These are phyloP conservation scores for Acanthopagrus latus DNA, from an alignment of 2,797 vertebrate species.

Conservation along the genomic window DNA sequence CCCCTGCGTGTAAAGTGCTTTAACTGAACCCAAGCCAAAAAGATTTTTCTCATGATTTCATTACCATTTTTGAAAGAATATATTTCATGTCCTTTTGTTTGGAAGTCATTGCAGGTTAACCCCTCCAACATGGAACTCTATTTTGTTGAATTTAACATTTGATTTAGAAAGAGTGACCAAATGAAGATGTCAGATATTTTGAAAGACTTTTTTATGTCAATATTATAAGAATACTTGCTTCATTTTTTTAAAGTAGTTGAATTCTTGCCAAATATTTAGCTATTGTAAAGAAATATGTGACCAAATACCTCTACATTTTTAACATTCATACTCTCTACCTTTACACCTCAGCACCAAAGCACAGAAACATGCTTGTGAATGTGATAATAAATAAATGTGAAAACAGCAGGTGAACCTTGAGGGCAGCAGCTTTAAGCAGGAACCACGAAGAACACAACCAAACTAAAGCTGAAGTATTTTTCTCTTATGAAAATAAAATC, in stretches of 20 bases:
- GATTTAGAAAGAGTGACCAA: conserved; percentile 78
- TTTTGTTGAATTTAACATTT: conserved; percentile 73
- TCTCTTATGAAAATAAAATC: neutral
- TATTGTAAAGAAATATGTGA: conserved; percentile 72
- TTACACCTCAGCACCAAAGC: conserved; percentile 78
- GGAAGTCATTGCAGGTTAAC: conserved; percentile 43
- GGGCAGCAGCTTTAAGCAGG: conserved; percentile 44
- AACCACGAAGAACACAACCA: conserved; percentile 44
- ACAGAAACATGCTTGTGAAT: conserved; percentile 64
- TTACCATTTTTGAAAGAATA: conserved; percentile 33
- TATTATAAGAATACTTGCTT: conserved; percentile 63
- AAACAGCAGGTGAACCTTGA: conserved; percentile 67
- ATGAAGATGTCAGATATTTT: conserved; percentile 86
- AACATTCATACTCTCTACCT: conserved; percentile 76
- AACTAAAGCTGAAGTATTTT: neutral
- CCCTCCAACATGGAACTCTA: conserved; percentile 58
- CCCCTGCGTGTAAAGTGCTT: conserved; percentile 73
- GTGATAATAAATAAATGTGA: conserved; percentile 47
- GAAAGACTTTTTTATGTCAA: conserved; percentile 80
- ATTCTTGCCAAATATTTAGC: conserved; percentile 83
- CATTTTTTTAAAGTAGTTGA: conserved; percentile 71
- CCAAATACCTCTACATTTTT: conserved; percentile 81
- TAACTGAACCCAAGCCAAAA: conserved; percentile 77
- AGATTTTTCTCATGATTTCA: conserved; percentile 46
- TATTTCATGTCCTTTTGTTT: conserved; percentile 49